Base-by-base conservation (phyloP, 2,888 invertebrate genomes). In the Hydrotaea diabolus region DNA sequence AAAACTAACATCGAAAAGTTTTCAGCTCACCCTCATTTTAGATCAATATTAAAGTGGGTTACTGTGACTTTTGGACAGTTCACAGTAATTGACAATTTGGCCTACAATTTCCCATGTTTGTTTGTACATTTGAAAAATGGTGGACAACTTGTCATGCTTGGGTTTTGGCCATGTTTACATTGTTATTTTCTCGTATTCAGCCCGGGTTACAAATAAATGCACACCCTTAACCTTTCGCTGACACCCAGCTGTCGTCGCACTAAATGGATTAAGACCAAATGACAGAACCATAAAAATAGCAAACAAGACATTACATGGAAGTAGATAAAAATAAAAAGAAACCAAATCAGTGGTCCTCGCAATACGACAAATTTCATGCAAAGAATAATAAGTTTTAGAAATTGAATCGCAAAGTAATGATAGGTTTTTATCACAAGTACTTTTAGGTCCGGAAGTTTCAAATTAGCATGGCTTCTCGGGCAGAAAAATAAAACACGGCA, bases 261-360 rank as follows among this genome's bases (percentile, higher is more conserved):
- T 90, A 89, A 89, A 87, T 87, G 90, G 89, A 89, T 89, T 89
- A 90, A n/a, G n/a, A 21, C 17, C 21, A 21, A 4, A 9, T 5
- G 17, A 69, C 17, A 46, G 11, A 19, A 19, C 66, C 13, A 69
- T 5, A 21, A 69, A 69, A 11, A 59, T 26, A 59, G 0, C 31
- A 31, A 31, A 31, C 31, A 31, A 31, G n/a, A 31, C 31, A 31
- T 31, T 31, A 31, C 31, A 31, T 31, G 7, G 31, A 31, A 31
- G 2, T 31, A 2, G 31, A n/a, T 36, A 64, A 64, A n/a, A 36
- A 64, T n/a, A 64, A 17, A 64, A 9, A 31, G 31, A 31, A 64
- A 64, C 19, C 17, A 11, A 55, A 39, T 31, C 31, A 39, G 13
- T 39, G 39, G 31, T 31, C 1, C 2, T 39, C 9, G 13, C 39